These are phyloP conservation scores for Danionella dracula DNA, from an alignment of 2,797 vertebrate species.

Conservation along the genomic window DNA sequence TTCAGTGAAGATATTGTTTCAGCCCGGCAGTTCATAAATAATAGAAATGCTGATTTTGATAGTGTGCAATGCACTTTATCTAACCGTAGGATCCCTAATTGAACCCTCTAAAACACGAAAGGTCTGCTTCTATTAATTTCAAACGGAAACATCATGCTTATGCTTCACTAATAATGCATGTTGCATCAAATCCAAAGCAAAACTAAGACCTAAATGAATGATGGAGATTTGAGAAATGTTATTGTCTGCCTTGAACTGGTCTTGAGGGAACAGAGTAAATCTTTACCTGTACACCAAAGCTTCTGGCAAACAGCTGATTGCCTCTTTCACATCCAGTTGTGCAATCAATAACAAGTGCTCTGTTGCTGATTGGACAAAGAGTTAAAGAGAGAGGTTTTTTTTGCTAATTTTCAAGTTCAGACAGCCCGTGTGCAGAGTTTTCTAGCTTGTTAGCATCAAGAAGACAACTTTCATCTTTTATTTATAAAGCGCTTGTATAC, in stretches of 20 bases:
- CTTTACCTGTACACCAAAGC: neutral
- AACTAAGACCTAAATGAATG: neutral
- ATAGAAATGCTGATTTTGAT: neutral
- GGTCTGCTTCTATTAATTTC: neutral
- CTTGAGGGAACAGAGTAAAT: neutral
- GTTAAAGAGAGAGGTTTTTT: neutral
- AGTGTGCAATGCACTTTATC: neutral
- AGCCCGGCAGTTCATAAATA: too few species aligned
- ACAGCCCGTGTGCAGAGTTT: neutral
- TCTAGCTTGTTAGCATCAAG: neutral
- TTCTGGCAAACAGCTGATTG: neutral
- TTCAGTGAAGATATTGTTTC: too few species aligned
- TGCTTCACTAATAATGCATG: neutral
- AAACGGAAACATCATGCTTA: neutral
- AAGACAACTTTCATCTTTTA: neutral
- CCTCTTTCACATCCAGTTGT: neutral
- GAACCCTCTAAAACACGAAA: neutral
- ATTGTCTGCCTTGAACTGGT: neutral
- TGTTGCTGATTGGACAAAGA: neutral
- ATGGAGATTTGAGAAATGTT: neutral
- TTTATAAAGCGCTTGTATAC: neutral
- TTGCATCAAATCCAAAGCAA: neutral
- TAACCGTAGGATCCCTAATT: constrained; percentile 3
- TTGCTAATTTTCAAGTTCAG: neutral
- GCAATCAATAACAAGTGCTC: neutral